Conservation (phyloP, 2,888 invertebrate species). For the Acanthococcus lagerstroemiae region DNA sequence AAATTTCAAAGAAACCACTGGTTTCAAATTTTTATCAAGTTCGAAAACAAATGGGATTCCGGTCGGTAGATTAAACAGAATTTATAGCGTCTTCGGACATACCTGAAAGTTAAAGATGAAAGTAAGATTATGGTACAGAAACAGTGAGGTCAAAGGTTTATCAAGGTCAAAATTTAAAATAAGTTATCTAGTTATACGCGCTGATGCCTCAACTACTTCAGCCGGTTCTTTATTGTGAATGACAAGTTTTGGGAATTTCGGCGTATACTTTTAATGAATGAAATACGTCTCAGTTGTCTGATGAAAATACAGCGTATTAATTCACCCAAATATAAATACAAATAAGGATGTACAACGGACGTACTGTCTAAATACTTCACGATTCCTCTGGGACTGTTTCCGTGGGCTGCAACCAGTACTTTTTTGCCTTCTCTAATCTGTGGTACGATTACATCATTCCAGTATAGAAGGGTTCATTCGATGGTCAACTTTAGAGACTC, state of each 20-base stretch:
- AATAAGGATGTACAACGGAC: no score
- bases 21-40: slow-evolving; percentile 49
- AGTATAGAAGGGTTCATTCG: slow-evolving; percentile 71
- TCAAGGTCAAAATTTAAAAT: background rate
- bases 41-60: slow-evolving; percentile 56
- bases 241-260: background rate
- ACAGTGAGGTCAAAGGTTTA: background rate
- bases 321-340: no score
- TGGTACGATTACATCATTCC: slow-evolving; percentile 73
- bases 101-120: slow-evolving; percentile 40
- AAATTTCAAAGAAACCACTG: slow-evolving; percentile 51
- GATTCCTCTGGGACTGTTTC: slow-evolving; percentile 74
- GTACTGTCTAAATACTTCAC: slow-evolving; percentile 75
- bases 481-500: slow-evolving; percentile 76
- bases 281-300: no score
- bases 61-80: slow-evolving; percentile 52
- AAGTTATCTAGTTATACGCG: background rate
- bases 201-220: background rate
- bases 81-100: slow-evolving; percentile 50
- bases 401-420: slow-evolving; percentile 75
- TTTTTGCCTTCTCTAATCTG: slow-evolving; percentile 69
- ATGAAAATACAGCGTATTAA: no score
- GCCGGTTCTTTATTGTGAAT: background rate
- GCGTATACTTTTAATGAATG: no score
- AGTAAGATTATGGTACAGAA: background rate